Conservation (phyloP, 2,113 vertebrate species). For the Menura novaehollandiae region DNA sequence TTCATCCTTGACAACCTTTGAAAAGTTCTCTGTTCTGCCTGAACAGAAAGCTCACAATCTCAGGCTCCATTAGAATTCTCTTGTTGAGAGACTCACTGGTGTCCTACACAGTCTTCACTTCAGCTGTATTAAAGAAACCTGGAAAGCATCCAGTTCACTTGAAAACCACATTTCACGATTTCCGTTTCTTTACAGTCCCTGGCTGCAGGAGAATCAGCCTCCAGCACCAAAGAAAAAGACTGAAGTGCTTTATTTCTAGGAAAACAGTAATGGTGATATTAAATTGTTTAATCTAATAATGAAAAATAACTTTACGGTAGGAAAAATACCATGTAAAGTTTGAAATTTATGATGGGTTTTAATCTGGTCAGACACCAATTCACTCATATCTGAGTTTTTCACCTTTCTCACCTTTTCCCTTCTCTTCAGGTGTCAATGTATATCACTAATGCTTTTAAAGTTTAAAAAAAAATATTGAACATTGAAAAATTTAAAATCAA, state of each 20-base stretch:
- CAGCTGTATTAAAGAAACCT: background rate
- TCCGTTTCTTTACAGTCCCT: background rate
- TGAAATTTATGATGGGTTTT: background rate
- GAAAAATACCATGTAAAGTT: background rate
- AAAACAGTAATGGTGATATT: background rate
- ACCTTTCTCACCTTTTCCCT: background rate
- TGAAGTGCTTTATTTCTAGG: background rate
- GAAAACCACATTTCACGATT: background rate
- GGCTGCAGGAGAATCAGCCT: background rate
- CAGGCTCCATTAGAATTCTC: constrained; percentile 22
- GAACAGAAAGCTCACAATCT: background rate
- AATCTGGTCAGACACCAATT: background rate
- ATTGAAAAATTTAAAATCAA: background rate
- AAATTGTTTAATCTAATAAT: background rate
- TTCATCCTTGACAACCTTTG: background rate
- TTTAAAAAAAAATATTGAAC: background rate
- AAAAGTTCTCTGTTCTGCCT: constrained; percentile 23
- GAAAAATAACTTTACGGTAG: background rate
- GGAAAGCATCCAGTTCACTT: constrained; percentile 9
- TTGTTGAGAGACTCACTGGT: background rate
- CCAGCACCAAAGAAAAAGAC: background rate
- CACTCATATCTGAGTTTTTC: background rate
- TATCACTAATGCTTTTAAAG: background rate
- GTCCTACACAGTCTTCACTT: background rate
- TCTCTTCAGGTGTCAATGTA: background rate